These are phyloP conservation scores for Stegophylla sp. DNA, from an alignment of 2,888 invertebrate species.

Conservation along the genomic window DNA sequence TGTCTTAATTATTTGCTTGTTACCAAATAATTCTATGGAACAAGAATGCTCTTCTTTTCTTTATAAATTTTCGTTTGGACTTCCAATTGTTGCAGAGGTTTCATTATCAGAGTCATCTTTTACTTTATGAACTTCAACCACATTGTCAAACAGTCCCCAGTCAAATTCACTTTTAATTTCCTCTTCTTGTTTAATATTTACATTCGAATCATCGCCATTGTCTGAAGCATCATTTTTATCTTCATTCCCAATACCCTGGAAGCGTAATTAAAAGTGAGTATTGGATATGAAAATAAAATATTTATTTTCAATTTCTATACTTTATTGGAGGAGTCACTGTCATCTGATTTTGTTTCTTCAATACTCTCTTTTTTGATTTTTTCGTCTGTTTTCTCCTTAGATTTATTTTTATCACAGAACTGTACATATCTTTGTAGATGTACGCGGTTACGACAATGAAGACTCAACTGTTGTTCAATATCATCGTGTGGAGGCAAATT, in stretches of 20 bases:
- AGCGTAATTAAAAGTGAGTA: background rate
- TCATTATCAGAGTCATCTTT: conserved; percentile 37
- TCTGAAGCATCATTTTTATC: conserved; percentile 44
- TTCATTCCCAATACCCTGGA: conserved; percentile 37
- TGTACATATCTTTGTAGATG: conserved; percentile 81
- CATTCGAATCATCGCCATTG: conserved; percentile 28
- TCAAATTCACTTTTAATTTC: conserved; percentile 38
- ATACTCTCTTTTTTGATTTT: background rate
- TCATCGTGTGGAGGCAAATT: conserved; percentile 74
- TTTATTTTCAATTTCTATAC: background rate
- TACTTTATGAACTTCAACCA: background rate
- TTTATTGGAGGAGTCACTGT: conserved; percentile 43
- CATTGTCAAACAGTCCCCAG: conserved; percentile 36
- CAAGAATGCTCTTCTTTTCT: background rate
- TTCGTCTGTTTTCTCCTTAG: conserved; percentile 30
- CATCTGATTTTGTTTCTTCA: conserved; percentile 42
- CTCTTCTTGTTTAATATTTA: conserved; percentile 6
- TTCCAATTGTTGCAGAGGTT: background rate
- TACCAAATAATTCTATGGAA: background rate
- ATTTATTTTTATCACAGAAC: conserved; percentile 51
- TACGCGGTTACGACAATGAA: conserved; percentile 78
- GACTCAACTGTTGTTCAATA: conserved; percentile 70
- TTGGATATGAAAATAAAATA: background rate
- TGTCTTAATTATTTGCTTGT: background rate
- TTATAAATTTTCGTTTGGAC: conserved; percentile 1